Evolutionary conservation across 2,888 invertebrate genomes (phyloP).

Genomic region (Hecatera dysodea): DNA sequence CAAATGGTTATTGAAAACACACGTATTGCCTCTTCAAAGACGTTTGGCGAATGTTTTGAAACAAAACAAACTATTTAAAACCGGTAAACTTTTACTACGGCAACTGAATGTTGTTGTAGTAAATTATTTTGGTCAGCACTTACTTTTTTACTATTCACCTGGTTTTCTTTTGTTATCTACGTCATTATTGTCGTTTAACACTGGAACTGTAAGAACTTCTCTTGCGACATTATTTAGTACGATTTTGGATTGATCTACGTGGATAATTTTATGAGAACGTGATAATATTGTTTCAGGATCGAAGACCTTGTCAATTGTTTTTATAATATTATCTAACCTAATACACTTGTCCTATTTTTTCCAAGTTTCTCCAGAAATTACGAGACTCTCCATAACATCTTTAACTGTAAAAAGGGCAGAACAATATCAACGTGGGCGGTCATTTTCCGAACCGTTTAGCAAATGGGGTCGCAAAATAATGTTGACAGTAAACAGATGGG

Average conservation of each 20-base stretch:
- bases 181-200: not conserved
- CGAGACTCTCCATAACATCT: not conserved
- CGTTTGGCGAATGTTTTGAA: slow-evolving; percentile 39
- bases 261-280: not conserved
- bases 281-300: not conserved
- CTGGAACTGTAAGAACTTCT: not conserved
- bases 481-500: slow-evolving; percentile 60
- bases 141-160: slow-evolving; percentile 38
- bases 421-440: slow-evolving; percentile 44
- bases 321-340: not conserved
- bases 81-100: slow-evolving; percentile 41
- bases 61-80: slow-evolving; percentile 52
- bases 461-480: slow-evolving; percentile 62
- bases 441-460: slow-evolving; percentile 53
- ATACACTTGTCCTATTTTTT: not conserved
- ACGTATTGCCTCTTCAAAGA: slow-evolving; percentile 47
- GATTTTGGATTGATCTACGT: not conserved
- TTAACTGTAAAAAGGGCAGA: slow-evolving; percentile 39
- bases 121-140: slow-evolving; percentile 43
- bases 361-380: slow-evolving; percentile 2
- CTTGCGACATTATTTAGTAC: not conserved
- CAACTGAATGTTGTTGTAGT: slow-evolving; percentile 43
- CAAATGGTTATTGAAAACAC: slow-evolving; percentile 50
- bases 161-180: slow-evolving; percentile 19
- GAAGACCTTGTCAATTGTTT: not conserved